Evolutionary conservation across 2,113 vertebrate genomes (phyloP), one percentile per base, ranked within the genome.

Genomic region (Hippocampus comes): DNA sequence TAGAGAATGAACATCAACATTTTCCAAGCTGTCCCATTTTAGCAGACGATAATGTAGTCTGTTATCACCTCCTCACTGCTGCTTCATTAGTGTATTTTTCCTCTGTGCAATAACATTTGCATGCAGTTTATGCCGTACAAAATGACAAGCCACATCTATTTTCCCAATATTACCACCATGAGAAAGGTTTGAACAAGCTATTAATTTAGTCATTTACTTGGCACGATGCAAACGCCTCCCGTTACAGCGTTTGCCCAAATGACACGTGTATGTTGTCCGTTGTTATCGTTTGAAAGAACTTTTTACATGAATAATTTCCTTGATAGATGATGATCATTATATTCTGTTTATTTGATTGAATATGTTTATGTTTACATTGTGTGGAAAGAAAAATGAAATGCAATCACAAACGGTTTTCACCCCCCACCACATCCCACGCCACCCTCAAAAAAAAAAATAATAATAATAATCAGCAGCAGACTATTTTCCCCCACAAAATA

Each of bases 401-500:
- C 27, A 9, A 68, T 73, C 27, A 53, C 71, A 61, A 80, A 51
- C 75, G 64, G 63, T 76, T 79, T 86, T 72, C 82, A 70, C 76
- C 73, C 67, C 61, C 25, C 14, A 4, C 4, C 46, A 48, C 46
- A 48, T 1, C 2, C 46, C 43, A 5, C 0, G 30, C 34, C 34
- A 38, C 43, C 43, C 43, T 3, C 20, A 18, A n/a, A 57, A 57
- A 56, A 53, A 56, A 21, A 21, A 5, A 53, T 1, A 53, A 59
- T 20, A 34, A 34, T 75, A 85, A 77, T 71, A 70, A 71, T 48
- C 71, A 65, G 77, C 81, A 73, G 68, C 82, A 78, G 71, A 82
- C 46, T 71, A 68, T 74, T 73, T 72, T 72, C 53, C 68, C 68
- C 65, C 56, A 79, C 63, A 78, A 81, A 82, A 76, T 78, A 77